These are phyloP conservation scores for Lacanobia wlatinum DNA, from an alignment of 2,888 invertebrate species.

Conservation along the genomic window DNA sequence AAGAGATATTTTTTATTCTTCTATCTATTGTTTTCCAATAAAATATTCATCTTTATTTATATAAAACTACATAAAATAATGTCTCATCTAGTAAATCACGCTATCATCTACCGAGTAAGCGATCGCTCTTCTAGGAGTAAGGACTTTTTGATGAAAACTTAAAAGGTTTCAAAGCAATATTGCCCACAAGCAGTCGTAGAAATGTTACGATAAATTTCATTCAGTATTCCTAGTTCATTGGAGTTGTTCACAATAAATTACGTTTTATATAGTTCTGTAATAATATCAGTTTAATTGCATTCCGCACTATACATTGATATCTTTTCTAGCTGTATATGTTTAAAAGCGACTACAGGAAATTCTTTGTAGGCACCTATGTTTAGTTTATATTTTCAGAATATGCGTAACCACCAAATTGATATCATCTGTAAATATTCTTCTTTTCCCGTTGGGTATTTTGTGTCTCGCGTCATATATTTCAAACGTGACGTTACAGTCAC, in stretches of 20 bases:
- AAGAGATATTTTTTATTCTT: too few relatives aligned
- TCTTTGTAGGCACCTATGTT: neutral
- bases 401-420: neutral
- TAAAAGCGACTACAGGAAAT: neutral
- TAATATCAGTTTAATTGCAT: constrained; percentile 21
- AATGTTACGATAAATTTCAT: constrained; percentile 75
- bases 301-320: neutral
- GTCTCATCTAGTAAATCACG: constrained; percentile 69
- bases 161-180: constrained; percentile 87
- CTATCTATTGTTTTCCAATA: too few relatives aligned
- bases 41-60: neutral
- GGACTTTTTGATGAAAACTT: constrained; percentile 87
- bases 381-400: neutral
- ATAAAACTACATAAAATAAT: neutral
- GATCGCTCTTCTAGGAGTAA: constrained; percentile 70
- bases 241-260: constrained; percentile 54
- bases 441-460: neutral
- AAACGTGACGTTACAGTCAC: neutral
- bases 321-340: neutral
- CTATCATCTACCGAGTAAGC: constrained; percentile 74
- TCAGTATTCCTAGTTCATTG: constrained; percentile 60
- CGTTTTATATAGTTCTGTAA: constrained; percentile 7
- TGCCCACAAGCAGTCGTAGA: constrained; percentile 82
- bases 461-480: neutral
- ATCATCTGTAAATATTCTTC: neutral